These are phyloP conservation scores for Drosophila lacteicornis DNA, from an alignment of 1,140 invertebrate genomes.

Conservation along the genomic window DNA sequence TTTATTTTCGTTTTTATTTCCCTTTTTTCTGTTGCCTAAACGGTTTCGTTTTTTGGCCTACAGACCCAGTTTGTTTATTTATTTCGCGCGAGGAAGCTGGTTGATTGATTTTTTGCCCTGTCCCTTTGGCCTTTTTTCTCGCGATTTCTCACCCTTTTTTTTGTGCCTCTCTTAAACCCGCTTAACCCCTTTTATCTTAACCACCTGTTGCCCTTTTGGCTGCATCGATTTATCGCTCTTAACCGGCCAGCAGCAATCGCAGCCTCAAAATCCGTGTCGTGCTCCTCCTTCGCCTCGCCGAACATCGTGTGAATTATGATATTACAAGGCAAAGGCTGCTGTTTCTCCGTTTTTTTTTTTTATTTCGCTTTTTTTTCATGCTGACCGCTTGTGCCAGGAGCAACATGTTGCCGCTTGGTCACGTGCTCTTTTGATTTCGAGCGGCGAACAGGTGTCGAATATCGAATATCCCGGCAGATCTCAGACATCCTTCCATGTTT, in stretches of 20 bases:
- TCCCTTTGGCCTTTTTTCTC: too few relatives aligned
- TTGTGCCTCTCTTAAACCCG: background rate
- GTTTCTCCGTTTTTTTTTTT: background rate
- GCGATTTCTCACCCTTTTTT: background rate
- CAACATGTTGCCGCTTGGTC: constrained; percentile 45
- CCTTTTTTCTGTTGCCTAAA: constrained; percentile 1
- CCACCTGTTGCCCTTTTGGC: constrained; percentile 65
- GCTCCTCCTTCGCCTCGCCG: constrained; percentile 30
- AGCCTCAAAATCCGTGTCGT: constrained; percentile 49
- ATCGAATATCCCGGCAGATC: background rate
- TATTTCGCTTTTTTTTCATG: background rate
- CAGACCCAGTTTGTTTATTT: constrained; percentile 36
- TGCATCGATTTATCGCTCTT: constrained; percentile 66
- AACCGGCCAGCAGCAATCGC: constrained; percentile 25
- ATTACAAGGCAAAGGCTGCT: constrained; percentile 40
- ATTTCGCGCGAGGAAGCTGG: background rate
- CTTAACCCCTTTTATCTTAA: constrained; percentile 32
- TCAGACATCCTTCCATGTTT: background rate
- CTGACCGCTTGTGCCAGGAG: constrained; percentile 5
- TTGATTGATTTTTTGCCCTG: constrained; percentile 1
- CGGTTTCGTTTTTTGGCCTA: constrained; percentile 32
- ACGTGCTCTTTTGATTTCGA: constrained; percentile 60
- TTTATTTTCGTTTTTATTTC: constrained; percentile 6
- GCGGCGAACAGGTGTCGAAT: constrained; percentile 35
- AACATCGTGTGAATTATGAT: constrained; percentile 68